Base-by-base conservation (phyloP, 2,797 vertebrate species). In the Sebastes oblongus region DNA sequence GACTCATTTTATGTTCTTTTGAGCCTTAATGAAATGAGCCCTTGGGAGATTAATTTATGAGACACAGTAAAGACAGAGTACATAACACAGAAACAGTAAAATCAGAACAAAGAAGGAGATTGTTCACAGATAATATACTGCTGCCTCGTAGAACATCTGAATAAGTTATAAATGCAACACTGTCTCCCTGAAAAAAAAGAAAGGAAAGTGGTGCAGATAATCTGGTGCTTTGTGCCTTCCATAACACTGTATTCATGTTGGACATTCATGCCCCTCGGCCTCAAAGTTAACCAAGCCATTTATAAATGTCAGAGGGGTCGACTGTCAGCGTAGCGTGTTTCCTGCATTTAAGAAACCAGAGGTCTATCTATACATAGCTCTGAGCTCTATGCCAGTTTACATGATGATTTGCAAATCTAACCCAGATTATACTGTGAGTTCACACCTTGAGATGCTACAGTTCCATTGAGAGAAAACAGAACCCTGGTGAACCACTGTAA, bases 201-300 rank as follows among this genome's bases (percentile, higher is more conserved):
- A 71, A 69, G 27, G 14, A 72, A 77, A 72, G 80, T 22, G 34
- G 30, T 34, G 46, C 3, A 80, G 61, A 84, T 74, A 78, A 76
- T 60, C 62, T 8, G 56, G 24, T 20, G 42, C 75, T 87, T 84
- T 84, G 81, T 71, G 77, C 69, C 34, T 50, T 16, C 1, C 14
- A 3, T 30, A 66, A 67, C 56, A 32, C 34, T 65, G 64, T 24
- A 75, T 66, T 84, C 68, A 67, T 81, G 76, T 55, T 55, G 36
- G 65, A 67, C 62, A 59, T 64, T 66, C 12, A 14, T 81, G 68
- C 70, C 75, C 81, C 11, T 1, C 8, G 77, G 71, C 70, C 36
- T 67, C 42, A 29, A 46, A 72, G 66, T 82, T 78, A 88, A 85
- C 82, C 83, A 78, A 79, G 75, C 64, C 66, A 74, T 82, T 85